phyloP scores from a whole-genome alignment of 2,888 invertebrate genomes.

The Drosophila prolongata region DNA sequence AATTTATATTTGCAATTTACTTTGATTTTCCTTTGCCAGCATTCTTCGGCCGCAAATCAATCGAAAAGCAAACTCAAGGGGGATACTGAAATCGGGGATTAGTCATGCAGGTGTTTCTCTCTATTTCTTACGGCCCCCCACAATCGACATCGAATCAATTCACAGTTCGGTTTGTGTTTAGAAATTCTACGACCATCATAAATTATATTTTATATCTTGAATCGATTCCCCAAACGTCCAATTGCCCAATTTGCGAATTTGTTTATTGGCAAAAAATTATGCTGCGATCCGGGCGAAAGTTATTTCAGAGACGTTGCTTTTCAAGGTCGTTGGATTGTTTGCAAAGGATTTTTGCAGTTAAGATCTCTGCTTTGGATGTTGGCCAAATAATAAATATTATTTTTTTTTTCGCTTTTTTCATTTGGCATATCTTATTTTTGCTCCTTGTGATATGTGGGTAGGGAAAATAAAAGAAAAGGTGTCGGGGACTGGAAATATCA shows the following conservation, averaged over 20 bases:
- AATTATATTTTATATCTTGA: constrained; percentile 57
- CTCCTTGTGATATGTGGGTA: constrained; percentile 17
- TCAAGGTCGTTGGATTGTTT: constrained; percentile 40
- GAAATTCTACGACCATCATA: constrained; percentile 43
- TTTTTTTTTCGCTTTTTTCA: constrained; percentile 32
- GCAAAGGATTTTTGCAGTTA: constrained; percentile 45
- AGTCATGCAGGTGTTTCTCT: constrained; percentile 52
- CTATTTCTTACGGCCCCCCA: constrained; percentile 7
- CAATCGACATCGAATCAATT: constrained; percentile 31
- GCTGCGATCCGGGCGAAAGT: constrained; percentile 55
- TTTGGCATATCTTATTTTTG: constrained; percentile 28
- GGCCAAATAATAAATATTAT: constrained; percentile 37
- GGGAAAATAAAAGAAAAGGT: constrained; percentile 25
- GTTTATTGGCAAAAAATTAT: constrained; percentile 62
- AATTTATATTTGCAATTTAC: constrained; percentile 53
- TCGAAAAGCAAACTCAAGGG: constrained; percentile 11
- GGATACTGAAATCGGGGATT: constrained; percentile 24
- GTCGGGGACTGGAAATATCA: constrained; percentile 9
- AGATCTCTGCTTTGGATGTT: constrained; percentile 27
- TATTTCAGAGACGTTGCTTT: constrained; percentile 39
- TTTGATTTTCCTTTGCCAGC: constrained; percentile 30
- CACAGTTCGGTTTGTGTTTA: constrained; percentile 36
- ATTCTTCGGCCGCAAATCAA: constrained; percentile 19
- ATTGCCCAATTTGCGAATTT: constrained; percentile 55
- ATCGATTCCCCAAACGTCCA: constrained; percentile 41